Base-by-base conservation (phyloP, 2,797 vertebrate species). In the Pseudomugil tenellus region DNA sequence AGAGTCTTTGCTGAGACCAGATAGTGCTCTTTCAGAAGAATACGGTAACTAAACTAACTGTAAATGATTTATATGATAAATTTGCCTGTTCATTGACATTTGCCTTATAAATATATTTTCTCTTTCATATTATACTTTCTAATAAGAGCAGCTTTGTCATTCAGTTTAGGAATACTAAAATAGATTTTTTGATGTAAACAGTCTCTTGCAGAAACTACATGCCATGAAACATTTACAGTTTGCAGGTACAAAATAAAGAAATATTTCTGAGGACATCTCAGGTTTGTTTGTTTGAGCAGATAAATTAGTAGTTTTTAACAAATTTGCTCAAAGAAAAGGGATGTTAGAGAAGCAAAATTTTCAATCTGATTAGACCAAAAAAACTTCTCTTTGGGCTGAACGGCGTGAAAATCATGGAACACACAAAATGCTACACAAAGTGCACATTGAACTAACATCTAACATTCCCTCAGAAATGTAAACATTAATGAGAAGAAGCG, bases 401-500 rank as follows among this genome's bases (percentile, higher is more conserved):
- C n/a, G 13, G 19, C 39, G 6, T 39, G 25, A 49, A 48, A 55
- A 37, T 54, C 32, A 41, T 31, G 63, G 16, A 63, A 35, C 43
- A 74, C 59, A 59, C 11, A 51, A 65, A 52, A 31, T 10, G 14
- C 67, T 76, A 67, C 31, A 56, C 61, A 23, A 26, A 55, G 10
- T 13, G 29, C 1, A 43, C 35, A 25, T 28, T 29, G 7, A 32
- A 37, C 19, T 46, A 32, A 65, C 35, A 16, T 62, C 49, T 66
- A 60, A 49, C 59, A 16, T 6, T 1, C 31, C 21, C 12, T 12
- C 46, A 76, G 39, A 69, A 78, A 81, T 81, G 87, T 89, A 87
- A 89, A 89, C 81, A 83, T 81, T 49, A 1, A n/a, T n/a, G 51
- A 59, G 21, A 17, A 58, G 19, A 29, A 58, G n/a, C n/a, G 57